phyloP scores from a whole-genome alignment of 2,797 vertebrate genomes.

The Acipenser transmontanus region DNA sequence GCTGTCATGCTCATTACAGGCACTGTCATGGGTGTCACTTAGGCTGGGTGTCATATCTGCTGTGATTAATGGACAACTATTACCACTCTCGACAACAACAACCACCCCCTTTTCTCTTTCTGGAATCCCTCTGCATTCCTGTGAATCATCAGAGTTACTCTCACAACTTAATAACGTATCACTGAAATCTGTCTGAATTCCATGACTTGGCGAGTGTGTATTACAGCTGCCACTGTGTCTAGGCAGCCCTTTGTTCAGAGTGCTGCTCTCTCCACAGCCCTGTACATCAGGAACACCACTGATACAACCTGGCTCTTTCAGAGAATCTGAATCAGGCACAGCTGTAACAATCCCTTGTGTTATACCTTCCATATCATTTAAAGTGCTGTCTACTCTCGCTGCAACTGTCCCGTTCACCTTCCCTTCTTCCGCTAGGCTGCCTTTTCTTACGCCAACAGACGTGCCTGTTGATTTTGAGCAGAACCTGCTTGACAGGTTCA shows the following conservation, averaged over 20 bases:
- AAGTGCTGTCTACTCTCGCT: background rate
- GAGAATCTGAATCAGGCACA: conserved; percentile 1
- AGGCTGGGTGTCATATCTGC: background rate
- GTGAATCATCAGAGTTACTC: conserved; percentile 3
- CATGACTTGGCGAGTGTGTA: background rate
- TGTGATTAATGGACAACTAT: conserved; percentile 10
- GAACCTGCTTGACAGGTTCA: conserved; percentile 11
- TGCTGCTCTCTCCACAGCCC: background rate
- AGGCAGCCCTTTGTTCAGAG: background rate
- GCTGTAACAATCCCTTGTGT: background rate
- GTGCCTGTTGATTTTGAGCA: conserved; percentile 4
- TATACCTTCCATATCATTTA: conserved; percentile 11
- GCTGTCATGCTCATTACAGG: conserved; percentile 6
- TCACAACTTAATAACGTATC: background rate
- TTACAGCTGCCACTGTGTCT: background rate
- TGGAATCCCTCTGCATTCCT: conserved; percentile 11
- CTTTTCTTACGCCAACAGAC: conserved; percentile 19
- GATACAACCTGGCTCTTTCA: background rate
- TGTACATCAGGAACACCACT: background rate
- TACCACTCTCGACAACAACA: conserved; percentile 14
- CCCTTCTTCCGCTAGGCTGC: background rate
- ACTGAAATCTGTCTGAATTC: conserved; percentile 12
- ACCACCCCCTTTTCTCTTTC: conserved; percentile 8
- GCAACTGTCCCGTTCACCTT: background rate
- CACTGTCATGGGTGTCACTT: background rate